phyloP scores from a whole-genome alignment of 2,888 invertebrate genomes.

The Disparrhopalites patrizii region DNA sequence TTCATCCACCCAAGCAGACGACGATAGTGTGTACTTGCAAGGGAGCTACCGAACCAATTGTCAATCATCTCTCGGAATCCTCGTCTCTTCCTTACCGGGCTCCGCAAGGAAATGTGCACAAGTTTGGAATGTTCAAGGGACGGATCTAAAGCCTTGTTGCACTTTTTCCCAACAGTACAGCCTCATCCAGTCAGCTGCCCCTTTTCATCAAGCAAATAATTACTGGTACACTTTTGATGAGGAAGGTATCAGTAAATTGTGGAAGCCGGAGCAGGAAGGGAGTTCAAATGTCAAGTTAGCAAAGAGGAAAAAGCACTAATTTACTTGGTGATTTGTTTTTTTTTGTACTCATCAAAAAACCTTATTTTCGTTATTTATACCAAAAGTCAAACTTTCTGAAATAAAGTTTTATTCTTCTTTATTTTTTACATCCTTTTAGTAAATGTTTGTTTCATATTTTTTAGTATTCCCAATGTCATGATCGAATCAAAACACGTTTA shows the following conservation, averaged over 20 bases:
- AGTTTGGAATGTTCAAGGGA: conserved; percentile 25
- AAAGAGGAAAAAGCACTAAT: too few relatives aligned
- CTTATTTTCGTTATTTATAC: too few relatives aligned
- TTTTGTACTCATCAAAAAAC: too few relatives aligned
- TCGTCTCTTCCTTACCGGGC: conserved; percentile 17
- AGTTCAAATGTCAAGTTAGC: too few relatives aligned
- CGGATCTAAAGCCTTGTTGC: conserved; percentile 25
- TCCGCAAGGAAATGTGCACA: conserved; percentile 29
- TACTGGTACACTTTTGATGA: conserved; percentile 46
- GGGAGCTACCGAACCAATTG: conserved; percentile 28
- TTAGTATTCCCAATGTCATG: too few relatives aligned
- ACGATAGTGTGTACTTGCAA: conserved; percentile 35
- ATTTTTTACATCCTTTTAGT: too few relatives aligned
- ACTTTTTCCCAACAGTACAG: conserved; percentile 32
- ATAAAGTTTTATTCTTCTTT: too few relatives aligned
- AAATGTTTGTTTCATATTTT: too few relatives aligned
- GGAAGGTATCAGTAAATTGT: conserved; percentile 32
- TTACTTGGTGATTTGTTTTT: too few relatives aligned
- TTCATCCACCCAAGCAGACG: too few relatives aligned
- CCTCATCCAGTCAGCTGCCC: conserved; percentile 35
- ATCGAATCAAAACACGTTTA: too few relatives aligned
- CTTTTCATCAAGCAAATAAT: conserved; percentile 14
- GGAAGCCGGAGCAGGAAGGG: conserved; percentile 22
- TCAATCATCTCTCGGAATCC: not conserved
- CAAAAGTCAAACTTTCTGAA: too few relatives aligned